Base-by-base conservation (phyloP, 2,797 vertebrate species). In the Eupleurogrammus muticus region DNA sequence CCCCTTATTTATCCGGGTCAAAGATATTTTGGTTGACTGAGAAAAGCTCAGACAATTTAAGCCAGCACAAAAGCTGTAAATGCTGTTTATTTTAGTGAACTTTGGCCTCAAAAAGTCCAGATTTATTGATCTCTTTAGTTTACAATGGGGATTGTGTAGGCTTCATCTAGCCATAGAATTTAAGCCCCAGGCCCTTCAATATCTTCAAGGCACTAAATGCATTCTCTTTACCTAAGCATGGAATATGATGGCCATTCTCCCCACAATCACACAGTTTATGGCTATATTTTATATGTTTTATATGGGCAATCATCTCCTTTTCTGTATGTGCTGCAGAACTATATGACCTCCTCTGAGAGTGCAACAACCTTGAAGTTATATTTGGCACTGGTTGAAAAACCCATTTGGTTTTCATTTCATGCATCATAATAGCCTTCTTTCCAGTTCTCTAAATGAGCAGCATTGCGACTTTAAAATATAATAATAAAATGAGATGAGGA, bases 341-440 rank as follows among this genome's bases (percentile, higher is more conserved):
- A 20, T 46, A 56, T 53, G 17, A 55, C 24, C 53, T 73, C 44
- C 5, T 52, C 12, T 34, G 35, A 58, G 7, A n/a, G 36, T 21
- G 40, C 46, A 70, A 67, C 28, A 65, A 59, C 75, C 17, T 51
- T 56, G 8, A 55, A 56, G 52, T 50, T 75, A 42, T 63, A 79
- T 53, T 53, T 67, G 63, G 19, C 5, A 42, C 48, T 44, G 57
- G 52, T 60, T 50, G 34, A 82, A 66, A 79, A 80, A 71, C 61
- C 34, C 9, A 76, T 87, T 79, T 49, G 7, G 54, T 51, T 73
- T 77, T 63, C 59, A 79, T 78, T 75, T 63, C 48, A 46, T 71
- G 55, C 54, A 24, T 46, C 44, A 52, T 47, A 57, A 71, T 46
- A 63, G 52, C 10, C 14, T 32, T 34, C 46, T 64, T 70, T 54